Base-by-base conservation (phyloP, 92 coral and sea anemone species). In the Zoanthus solanderi region DNA sequence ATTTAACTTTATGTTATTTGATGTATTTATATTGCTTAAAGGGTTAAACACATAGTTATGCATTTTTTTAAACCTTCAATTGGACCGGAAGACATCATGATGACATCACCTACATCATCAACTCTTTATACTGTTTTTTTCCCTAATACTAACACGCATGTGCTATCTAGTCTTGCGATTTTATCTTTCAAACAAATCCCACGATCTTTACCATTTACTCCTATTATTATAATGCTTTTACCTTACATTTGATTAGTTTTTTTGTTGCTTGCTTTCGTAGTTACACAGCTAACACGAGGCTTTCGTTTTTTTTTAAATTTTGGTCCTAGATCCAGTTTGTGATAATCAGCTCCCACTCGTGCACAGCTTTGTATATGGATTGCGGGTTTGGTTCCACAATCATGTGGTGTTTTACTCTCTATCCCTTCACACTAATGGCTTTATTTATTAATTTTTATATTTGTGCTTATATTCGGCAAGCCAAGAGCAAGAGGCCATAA, bases 301-400 rank as follows among this genome's bases (percentile, higher is more conserved):
- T 31, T 50, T 50, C 56, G 78, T 76, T 85, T 42, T 12, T 54
- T 57, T 86, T 87, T 83, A 76, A 83, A 53, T 32, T 83, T 78
- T 83, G 74, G 75, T 78, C 78, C 44, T 87, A 91, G 93, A 88
- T 80, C 34, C 92, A 91, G 77, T 88, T 91, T 52, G 83, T 83
- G 89, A 54, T 58, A 16, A 18, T 88, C 48, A n/a, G 48, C 77
- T 13, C 78, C 46, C 69, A 91, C 76, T 28, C 90, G 23, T 6
- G 23, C 52, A 76, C 23, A 12, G 92, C 87, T 42, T 9, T 88
- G 18, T 75, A 81, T 68, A 18, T 71, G 76, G 92, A 84, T 68
- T 88, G 93, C 30, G 92, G 87, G 54, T 78, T 30, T 77, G 60
- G 60, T 34, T 32, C 65, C 14, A 78, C 86, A 72, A 47, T 85